Evolutionary conservation across 2,797 vertebrate species (phyloP), one percentile per base, ranked within the genome.

Genomic region (Rhabdomys pumilio): DNA sequence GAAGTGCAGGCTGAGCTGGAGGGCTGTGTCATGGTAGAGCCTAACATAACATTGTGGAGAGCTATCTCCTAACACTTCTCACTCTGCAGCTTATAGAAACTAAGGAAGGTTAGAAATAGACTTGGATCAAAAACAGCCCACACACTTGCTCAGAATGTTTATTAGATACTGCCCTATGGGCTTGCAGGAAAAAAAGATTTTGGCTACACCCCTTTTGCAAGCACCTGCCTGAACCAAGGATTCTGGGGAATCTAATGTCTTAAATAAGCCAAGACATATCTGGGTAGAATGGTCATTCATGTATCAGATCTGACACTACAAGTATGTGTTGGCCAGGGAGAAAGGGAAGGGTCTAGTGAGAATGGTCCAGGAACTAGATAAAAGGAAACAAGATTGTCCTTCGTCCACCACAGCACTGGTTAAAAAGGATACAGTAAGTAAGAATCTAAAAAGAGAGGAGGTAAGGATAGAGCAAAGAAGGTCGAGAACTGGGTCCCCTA

Each of bases 61-160:
- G 76, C n/a, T 10, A 47, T 57, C 69, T 76, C 69, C 83, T 85
- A 95, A 82, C 29, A 76, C 13, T 65, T 55, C 6, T 77, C 75
- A 87, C 14, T 50, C 15, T 44, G 55, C 12, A 81, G 73, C 77
- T 76, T 86, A 82, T 12, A 69, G 50, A 95, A 85, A 47, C 24
- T 69, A 59, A 94, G 69, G 77, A 92, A 93, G 69, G 81, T 7
- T 4, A 59, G 72, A 83, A 94, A 95, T 88, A 96, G 82, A 95
- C 84, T 57, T 96, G 63, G 65, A 95, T 90, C 85, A 96, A 95
- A 96, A 96, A 93, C 7, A 93, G 89, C 88, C 96, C 89, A 95
- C 59, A 59, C 20, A 89, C 84, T 91, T 55, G 91, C 93, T 95
- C 83, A 94, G 29, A 96, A 59, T 86, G 93, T 98, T 98, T 97